These are phyloP conservation scores for Catharus minimus DNA, from an alignment of 2,113 vertebrate genomes.

Conservation along the genomic window DNA sequence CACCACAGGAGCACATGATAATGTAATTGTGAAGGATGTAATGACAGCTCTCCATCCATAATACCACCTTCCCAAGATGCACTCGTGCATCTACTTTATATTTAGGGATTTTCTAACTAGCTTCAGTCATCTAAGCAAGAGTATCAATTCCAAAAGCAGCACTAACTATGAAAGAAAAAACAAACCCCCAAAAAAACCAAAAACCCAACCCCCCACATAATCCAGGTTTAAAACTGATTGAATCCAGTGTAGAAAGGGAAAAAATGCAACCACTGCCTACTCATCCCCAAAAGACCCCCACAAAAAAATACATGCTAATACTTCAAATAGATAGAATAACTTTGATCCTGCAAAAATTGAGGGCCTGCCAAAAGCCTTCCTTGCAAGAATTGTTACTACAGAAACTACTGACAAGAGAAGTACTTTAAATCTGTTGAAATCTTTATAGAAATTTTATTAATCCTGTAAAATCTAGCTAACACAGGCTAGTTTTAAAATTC, in stretches of 20 bases:
- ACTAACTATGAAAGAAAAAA: neutral
- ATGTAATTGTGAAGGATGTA: constrained; percentile 64
- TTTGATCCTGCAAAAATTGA: neutral
- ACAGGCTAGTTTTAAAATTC: neutral
- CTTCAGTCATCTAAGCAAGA: constrained; percentile 26
- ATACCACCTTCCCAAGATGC: constrained; percentile 55
- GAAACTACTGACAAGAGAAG: neutral
- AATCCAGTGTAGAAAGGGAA: neutral
- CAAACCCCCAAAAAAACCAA: too few relatives aligned
- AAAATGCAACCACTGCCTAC: neutral
- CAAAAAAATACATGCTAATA: neutral
- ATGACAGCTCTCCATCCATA: constrained; percentile 68
- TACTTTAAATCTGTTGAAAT: neutral
- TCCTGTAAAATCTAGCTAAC: neutral
- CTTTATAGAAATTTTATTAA: neutral
- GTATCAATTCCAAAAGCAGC: neutral
- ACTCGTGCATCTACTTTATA: constrained; percentile 61
- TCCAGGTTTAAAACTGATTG: neutral
- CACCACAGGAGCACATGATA: constrained; percentile 64
- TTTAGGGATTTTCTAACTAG: constrained; percentile 54
- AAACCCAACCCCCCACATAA: neutral
- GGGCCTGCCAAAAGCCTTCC: neutral
- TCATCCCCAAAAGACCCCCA: rapidly evolving
- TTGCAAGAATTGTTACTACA: neutral
- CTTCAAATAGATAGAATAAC: neutral